A percentile compares a stretch with the other conserved stretches of the same genome.
Evolutionary conservation across 2,888 invertebrate species (phyloP).

Genomic region (Tinea pellionella): DNA sequence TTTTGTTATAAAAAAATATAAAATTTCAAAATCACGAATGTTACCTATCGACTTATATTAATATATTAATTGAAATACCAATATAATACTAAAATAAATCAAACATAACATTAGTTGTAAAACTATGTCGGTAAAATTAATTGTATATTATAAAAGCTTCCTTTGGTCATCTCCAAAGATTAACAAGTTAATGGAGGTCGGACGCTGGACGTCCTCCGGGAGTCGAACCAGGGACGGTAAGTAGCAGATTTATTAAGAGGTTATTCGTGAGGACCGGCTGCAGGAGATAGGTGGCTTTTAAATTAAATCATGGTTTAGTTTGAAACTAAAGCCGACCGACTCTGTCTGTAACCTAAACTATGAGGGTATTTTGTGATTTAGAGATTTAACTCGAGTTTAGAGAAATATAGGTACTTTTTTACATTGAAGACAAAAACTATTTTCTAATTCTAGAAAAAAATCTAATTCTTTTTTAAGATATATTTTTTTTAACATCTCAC

Average conservation of each 20-base stretch:
- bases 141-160: not conserved
- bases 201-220: conserved; percentile 42
- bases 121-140: conserved; percentile 2
- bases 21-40: not conserved
- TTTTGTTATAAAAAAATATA: too few species aligned
- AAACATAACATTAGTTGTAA: not conserved
- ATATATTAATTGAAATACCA: not conserved
- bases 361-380: not conserved
- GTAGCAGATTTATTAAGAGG: conserved; percentile 64
- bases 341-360: conserved; percentile 30
- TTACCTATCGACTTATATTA: not conserved
- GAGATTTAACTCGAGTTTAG: not conserved
- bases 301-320: conserved; percentile 60
- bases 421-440: too few species aligned
- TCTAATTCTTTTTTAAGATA: too few species aligned
- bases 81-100: not conserved
- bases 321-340: conserved; percentile 42
- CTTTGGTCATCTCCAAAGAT: conserved; percentile 31
- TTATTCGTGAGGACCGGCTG: conserved; percentile 42
- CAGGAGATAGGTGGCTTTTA: conserved; percentile 35
- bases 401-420: not conserved
- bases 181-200: conserved; percentile 50
- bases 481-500: too few species aligned
- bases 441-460: too few species aligned
- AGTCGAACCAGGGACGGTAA: conserved; percentile 56